Base-by-base conservation (phyloP, 2,888 invertebrate species). In the Eupithecia pulchellata region DNA sequence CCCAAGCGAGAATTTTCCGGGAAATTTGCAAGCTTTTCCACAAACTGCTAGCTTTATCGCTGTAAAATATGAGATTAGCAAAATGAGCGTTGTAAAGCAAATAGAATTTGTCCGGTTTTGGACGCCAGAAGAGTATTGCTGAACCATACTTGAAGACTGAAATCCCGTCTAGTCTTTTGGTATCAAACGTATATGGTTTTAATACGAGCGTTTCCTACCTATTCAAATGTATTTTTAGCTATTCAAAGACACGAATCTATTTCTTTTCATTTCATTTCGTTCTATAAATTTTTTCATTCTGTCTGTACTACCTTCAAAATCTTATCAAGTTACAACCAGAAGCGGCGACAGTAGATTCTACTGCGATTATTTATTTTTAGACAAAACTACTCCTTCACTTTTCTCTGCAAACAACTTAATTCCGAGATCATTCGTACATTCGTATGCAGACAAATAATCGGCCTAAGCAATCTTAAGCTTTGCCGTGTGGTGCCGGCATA, bases 61-160 rank as follows among this genome's bases (percentile, higher is more conserved):
- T 62, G 69, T 73, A 69, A 73, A 66, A 61, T 36, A 64, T 68
- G 69, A 69, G 73, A 73, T 73, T 73, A 67, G 57, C 47, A 42
- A 67, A 73, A 69, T 69, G 60, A 61, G 39, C 36, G 42, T 58
- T 64, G 57, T 63, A 32, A 61, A 20, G 55, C 69, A 69, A 69
- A 66, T 34, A 47, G 47, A 64, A 64, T 69, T 63, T 25, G 30
- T 68, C 61, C 11, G 20, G 61, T 52, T 34, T 52, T 13, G 20
- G 32, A 60, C 30, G n/a, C 32, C 0, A 52, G 52, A 1, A 25
- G 25, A 25, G 52, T n/a, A 52, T 52, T 25, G 11, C 25, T 47
- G 13, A 52, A 52, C 52, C 47, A 0, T 1, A 32, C 14, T 42
- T 42, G 11, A 47, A 9, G 42, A 20, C 20, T 25, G 25, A 39